Base-by-base conservation (phyloP, 1,140 invertebrate species). In the Dolichoris vasculosae region DNA sequence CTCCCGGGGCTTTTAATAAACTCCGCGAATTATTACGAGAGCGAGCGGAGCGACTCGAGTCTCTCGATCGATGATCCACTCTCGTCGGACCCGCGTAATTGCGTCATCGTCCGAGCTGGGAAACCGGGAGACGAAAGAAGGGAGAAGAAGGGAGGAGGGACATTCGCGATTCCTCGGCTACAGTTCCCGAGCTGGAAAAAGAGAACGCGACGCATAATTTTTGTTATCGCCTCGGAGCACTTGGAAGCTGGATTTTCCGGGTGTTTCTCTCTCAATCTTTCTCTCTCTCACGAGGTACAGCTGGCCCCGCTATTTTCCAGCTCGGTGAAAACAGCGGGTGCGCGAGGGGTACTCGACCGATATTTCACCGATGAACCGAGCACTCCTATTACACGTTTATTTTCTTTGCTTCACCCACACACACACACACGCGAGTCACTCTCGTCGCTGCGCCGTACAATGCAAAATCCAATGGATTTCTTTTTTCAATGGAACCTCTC, bases 341-440 rank as follows among this genome's bases (percentile, higher is more conserved):
- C 55, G 59, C 55, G 59, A 8, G 76, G 11, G 63, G 15, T 23
- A 59, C 69, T 77, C 76, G 73, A n/a, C 55, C 81, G 59, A 82
- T 76, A 69, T 59, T 82, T 69, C 83, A 32, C 30, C 82, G 71
- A 83, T 76, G 40, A 67, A 67, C 20, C 59, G 26, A 51, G 76
- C 83, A 20, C 77, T 64, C n/a, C 76, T 80, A 73, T 84, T 84
- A 79, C 77, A 84, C 73, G 76, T 80, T 84, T 84, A 84, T 84
- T 84, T 63, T 67, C 46, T 69, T 80, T 40, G 51, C 69, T 77
- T n/a, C n/a, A 30, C 30, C 35, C 64, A n/a, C 79, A 38, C 55
- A 2, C 43, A 43, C 55, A 17, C 26, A 20, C 69, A 63, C 59
- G 26, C 17, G 23, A 8, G 64, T 30, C n/a, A n/a, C 32, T 20